A percentile compares a stretch with the other conserved stretches of the same genome.
These are phyloP conservation scores for Macrocentrus cingulum DNA, from an alignment of 1,140 invertebrate species.

Conservation along the genomic window DNA sequence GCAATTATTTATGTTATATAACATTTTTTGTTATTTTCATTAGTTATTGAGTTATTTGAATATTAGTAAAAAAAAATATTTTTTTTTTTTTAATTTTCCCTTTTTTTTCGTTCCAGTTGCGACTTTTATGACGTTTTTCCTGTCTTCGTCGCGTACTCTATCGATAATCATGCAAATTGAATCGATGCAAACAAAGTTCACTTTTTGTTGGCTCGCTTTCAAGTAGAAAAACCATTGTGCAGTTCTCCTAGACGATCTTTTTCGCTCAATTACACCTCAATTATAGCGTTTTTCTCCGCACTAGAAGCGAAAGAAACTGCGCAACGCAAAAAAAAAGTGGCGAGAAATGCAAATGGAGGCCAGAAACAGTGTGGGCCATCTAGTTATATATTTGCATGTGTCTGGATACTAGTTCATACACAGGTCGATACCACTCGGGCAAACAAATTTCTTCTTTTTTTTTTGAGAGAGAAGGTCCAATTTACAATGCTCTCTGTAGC, in stretches of 20 bases:
- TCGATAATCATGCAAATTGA: slow-evolving; percentile 16
- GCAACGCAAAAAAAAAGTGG: background rate
- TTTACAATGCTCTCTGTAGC: slow-evolving; percentile 1
- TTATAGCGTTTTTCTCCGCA: background rate
- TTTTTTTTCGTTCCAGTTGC: too few relatives aligned
- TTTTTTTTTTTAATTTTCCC: too few relatives aligned
- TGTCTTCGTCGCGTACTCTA: too few relatives aligned
- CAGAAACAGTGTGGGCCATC: slow-evolving; percentile 2
- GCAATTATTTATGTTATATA: too few relatives aligned
- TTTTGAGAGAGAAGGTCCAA: too few relatives aligned
- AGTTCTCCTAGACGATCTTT: background rate
- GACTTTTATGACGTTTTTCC: background rate
- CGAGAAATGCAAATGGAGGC: slow-evolving; percentile 10
- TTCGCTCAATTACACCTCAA: slow-evolving; percentile 8
- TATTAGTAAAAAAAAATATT: too few relatives aligned
- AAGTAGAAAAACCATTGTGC: background rate
- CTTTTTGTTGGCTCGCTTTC: too few relatives aligned
- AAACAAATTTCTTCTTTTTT: slow-evolving; percentile 28
- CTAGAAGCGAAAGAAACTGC: background rate
- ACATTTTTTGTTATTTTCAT: too few relatives aligned
- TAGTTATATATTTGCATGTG: slow-evolving; percentile 15
- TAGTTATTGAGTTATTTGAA: too few relatives aligned
- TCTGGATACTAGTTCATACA: too few relatives aligned
- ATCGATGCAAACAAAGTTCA: slow-evolving; percentile 3
- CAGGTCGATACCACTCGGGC: slow-evolving; percentile 12